These are phyloP conservation scores for Barnardius zonarius DNA, from an alignment of 2,113 vertebrate genomes.

Conservation along the genomic window DNA sequence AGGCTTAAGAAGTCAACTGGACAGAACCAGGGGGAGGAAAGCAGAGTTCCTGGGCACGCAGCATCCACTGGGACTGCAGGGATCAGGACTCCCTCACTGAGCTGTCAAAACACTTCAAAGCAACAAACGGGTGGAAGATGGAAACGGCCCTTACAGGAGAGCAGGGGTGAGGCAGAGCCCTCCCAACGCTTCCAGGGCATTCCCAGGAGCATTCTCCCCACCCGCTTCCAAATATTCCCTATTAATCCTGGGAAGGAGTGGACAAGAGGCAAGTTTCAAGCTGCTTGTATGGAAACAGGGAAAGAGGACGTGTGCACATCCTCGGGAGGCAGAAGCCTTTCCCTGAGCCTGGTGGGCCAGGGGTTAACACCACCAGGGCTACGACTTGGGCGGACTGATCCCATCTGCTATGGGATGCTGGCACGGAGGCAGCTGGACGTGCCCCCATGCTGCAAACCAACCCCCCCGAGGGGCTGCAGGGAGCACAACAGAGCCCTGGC, in stretches of 20 bases:
- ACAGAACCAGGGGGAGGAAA: neutral
- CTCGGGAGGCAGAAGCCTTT: neutral
- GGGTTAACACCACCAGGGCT: neutral
- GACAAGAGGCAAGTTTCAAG: neutral
- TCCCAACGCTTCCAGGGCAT: neutral
- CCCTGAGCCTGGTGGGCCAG: neutral
- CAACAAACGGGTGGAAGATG: neutral
- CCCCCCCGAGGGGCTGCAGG: neutral
- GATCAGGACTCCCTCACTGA: neutral
- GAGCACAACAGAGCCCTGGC: neutral
- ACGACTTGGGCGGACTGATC: fast-evolving
- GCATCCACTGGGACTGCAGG: neutral
- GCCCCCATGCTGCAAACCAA: neutral
- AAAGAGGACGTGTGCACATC: fast-evolving
- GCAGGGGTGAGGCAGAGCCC: neutral
- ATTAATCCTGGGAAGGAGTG: neutral
- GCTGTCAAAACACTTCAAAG: neutral
- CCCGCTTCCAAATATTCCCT: neutral
- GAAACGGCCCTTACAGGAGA: neutral
- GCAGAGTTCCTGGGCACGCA: neutral
- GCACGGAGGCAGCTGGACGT: neutral
- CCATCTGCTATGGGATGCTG: neutral
- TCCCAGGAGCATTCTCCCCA: neutral
- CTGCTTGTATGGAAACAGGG: neutral
- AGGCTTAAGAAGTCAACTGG: neutral